Evolutionary conservation across 37 sponge, comb jelly and placozoan genomes (phyloP).

Genomic region (Halisarca cf. caerulea): DNA sequence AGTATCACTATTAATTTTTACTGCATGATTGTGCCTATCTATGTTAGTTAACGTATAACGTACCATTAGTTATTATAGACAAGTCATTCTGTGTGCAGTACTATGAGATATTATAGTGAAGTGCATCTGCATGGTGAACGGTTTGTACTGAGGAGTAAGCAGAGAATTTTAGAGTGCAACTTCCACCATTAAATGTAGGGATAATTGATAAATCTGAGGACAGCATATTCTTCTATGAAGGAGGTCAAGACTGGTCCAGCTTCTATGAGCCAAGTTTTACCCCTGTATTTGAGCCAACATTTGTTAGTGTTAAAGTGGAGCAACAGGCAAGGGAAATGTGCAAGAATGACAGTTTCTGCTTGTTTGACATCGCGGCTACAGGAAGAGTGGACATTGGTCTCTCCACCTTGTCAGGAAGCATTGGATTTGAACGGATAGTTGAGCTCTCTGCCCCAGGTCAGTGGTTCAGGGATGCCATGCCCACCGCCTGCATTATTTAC

Average conservation of each 20-base stretch:
- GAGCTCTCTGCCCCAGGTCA: not conserved
- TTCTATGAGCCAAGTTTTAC: constrained; percentile 4
- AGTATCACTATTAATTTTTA: too few species aligned
- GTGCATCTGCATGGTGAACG: too few species aligned
- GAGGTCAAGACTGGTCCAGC: not conserved
- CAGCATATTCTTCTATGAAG: constrained; percentile 7
- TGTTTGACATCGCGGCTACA: constrained; percentile 22
- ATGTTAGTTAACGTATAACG: too few species aligned
- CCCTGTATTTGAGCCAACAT: not conserved
- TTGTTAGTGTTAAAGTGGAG: not conserved
- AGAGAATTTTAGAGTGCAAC: too few species aligned
- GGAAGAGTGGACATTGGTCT: constrained; percentile 23
- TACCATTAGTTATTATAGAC: too few species aligned
- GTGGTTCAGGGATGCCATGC: too few species aligned
- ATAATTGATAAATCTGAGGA: not conserved
- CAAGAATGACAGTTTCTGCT: not conserved
- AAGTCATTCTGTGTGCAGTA: too few species aligned
- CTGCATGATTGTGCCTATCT: too few species aligned
- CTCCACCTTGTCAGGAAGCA: not conserved
- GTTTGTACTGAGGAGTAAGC: too few species aligned
- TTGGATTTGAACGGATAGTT: not conserved
- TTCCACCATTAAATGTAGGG: too few species aligned
- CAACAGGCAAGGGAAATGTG: constrained; percentile 2
- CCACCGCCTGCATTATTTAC: too few species aligned
- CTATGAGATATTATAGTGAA: too few species aligned